phyloP scores from a whole-genome alignment of 2,888 invertebrate genomes.

The Rutpela maculata region DNA sequence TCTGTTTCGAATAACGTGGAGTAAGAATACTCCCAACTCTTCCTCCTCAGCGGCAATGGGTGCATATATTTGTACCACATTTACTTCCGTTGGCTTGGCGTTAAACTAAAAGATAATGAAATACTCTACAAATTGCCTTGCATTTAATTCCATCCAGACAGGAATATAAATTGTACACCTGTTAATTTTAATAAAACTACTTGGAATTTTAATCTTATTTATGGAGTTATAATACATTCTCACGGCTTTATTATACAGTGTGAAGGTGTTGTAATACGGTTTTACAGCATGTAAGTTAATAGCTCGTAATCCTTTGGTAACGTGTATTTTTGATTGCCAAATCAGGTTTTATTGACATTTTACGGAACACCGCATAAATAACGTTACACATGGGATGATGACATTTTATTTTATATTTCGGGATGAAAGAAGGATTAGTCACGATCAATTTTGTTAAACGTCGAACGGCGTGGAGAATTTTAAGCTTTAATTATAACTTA shows the following conservation, averaged over 20 bases:
- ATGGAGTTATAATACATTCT: constrained; percentile 33
- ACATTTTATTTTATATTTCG: constrained; percentile 45
- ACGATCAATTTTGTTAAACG: constrained; percentile 23
- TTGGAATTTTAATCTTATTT: constrained; percentile 41
- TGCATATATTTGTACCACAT: too few species aligned
- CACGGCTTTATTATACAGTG: constrained; percentile 40
- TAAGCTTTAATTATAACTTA: constrained; percentile 22
- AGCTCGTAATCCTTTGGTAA: constrained; percentile 24
- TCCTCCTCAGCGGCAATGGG: too few species aligned
- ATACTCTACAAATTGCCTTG: constrained; percentile 88
- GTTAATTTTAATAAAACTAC: constrained; percentile 43
- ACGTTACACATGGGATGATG: constrained; percentile 19
- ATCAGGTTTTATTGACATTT: constrained; percentile 34
- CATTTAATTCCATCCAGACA: constrained; percentile 94
- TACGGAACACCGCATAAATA: constrained; percentile 9
- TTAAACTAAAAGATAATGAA: constrained; percentile 93
- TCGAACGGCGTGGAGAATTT: constrained; percentile 7
- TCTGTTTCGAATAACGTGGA: too few species aligned
- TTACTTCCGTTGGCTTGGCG: constrained; percentile 97
- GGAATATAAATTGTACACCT: constrained; percentile 68
- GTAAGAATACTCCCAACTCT: too few species aligned
- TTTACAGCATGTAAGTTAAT: constrained; percentile 36
- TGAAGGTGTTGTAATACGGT: constrained; percentile 41
- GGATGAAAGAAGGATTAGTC: constrained; percentile 35
- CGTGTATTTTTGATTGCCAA: constrained; percentile 22